Evolutionary conservation across 2,888 invertebrate species (phyloP).

Genomic region (Junonia oenone): DNA sequence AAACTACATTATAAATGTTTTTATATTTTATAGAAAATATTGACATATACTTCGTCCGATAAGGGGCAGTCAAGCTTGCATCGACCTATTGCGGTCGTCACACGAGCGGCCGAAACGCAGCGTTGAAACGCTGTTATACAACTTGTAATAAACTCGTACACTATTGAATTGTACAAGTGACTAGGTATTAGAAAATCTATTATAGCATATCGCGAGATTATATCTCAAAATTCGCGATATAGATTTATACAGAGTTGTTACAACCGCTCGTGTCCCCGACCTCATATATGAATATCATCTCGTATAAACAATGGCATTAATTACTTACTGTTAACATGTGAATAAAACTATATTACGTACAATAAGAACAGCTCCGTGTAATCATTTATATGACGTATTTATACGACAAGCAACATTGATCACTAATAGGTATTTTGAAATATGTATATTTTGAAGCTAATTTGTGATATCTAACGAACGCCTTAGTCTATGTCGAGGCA

Average conservation of each 20-base stretch:
- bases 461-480: conserved; percentile 66
- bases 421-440: conserved; percentile 58
- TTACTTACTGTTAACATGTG: conserved; percentile 68
- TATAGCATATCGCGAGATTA: background rate
- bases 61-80: conserved; percentile 62
- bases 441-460: conserved; percentile 66
- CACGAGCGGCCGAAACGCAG: conserved; percentile 18
- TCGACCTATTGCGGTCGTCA: conserved; percentile 48
- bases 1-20: conserved; percentile 61
- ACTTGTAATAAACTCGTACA: background rate
- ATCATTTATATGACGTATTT: conserved; percentile 43
- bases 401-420: conserved; percentile 72
- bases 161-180: background rate
- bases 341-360: conserved; percentile 75
- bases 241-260: background rate
- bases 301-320: conserved; percentile 63
- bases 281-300: conserved; percentile 33
- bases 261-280: conserved; percentile 8
- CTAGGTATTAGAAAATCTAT: background rate
- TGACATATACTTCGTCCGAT: conserved; percentile 58
- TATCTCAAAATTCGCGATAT: background rate
- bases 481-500: conserved; percentile 47
- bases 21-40: conserved; percentile 73
- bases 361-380: conserved; percentile 69
- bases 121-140: background rate